Evolutionary conservation across 2,113 vertebrate genomes (phyloP).

Genomic region (Saguinus midas): DNA sequence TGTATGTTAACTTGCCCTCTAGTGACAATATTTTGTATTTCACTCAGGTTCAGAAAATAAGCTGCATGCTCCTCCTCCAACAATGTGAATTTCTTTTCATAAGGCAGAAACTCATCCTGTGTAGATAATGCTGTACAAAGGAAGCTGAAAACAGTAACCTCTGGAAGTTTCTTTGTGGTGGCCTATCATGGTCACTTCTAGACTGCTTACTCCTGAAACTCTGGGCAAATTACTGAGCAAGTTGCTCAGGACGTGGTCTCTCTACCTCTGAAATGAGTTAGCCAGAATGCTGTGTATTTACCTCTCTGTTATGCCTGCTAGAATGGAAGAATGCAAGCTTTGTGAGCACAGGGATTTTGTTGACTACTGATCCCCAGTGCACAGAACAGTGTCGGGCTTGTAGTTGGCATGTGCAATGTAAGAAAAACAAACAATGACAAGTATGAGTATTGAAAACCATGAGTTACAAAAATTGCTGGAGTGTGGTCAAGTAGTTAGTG

Average conservation of each 20-base stretch:
- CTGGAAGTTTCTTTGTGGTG: neutral
- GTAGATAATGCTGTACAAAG: neutral
- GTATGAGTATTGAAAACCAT: neutral
- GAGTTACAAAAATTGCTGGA: neutral
- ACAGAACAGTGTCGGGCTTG: neutral
- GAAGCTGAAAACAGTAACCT: neutral
- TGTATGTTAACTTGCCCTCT: conserved; percentile 53
- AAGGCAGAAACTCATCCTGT: neutral
- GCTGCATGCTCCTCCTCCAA: accelerated
- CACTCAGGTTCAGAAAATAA: neutral
- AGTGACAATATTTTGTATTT: conserved; percentile 51
- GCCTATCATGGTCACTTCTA: neutral
- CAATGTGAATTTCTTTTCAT: neutral
- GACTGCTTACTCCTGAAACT: neutral
- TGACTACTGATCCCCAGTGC: neutral
- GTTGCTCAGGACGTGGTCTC: neutral
- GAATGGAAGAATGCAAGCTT: no score
- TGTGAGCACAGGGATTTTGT: neutral
- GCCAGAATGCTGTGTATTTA: neutral
- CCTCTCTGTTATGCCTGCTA: neutral
- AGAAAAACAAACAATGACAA: accelerated
- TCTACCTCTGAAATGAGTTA: neutral
- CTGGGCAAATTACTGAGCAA: neutral
- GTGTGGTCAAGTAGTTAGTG: neutral
- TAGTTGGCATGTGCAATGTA: accelerated